Evolutionary conservation across 1,140 invertebrate genomes (phyloP).

Genomic region (Cephus cinctus): DNA sequence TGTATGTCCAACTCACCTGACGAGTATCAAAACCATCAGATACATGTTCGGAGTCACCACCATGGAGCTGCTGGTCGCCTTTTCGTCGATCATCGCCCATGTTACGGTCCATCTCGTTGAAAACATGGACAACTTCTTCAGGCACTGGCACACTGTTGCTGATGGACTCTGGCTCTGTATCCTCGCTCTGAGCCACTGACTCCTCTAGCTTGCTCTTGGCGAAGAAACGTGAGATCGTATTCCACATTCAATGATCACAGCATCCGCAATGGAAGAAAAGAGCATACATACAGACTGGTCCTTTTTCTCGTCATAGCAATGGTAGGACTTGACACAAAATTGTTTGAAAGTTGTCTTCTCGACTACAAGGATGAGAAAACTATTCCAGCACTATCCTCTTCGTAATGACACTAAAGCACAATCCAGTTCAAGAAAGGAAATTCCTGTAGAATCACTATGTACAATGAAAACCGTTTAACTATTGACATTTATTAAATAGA

Average conservation of each 20-base stretch:
- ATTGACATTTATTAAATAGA: slow-evolving; percentile 8
- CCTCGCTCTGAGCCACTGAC: slow-evolving; percentile 16
- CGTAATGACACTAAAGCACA: slow-evolving; percentile 6
- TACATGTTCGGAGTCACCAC: slow-evolving; percentile 39
- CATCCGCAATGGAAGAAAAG: slow-evolving; percentile 12
- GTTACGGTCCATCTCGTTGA: slow-evolving; percentile 54
- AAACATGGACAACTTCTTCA: slow-evolving; percentile 51
- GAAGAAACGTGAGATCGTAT: slow-evolving; percentile 50
- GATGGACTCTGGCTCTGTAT: slow-evolving; percentile 30
- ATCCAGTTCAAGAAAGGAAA: background rate
- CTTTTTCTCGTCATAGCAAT: slow-evolving; percentile 34
- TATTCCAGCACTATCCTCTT: slow-evolving; percentile 12
- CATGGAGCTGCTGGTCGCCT: slow-evolving; percentile 26
- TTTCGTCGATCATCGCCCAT: slow-evolving; percentile 50
- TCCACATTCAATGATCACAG: slow-evolving; percentile 50
- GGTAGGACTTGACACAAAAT: background rate
- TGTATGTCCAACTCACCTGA: slow-evolving; percentile 38
- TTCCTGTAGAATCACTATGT: background rate
- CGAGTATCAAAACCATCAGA: slow-evolving; percentile 46
- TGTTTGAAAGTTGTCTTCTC: slow-evolving; percentile 1
- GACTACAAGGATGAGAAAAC: slow-evolving; percentile 2
- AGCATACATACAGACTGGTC: slow-evolving; percentile 14
- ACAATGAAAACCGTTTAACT: background rate
- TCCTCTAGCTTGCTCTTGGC: slow-evolving; percentile 43
- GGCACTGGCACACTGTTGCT: slow-evolving; percentile 37